phyloP scores from a whole-genome alignment of 2,113 vertebrate species.

The Polyodon spathula region DNA sequence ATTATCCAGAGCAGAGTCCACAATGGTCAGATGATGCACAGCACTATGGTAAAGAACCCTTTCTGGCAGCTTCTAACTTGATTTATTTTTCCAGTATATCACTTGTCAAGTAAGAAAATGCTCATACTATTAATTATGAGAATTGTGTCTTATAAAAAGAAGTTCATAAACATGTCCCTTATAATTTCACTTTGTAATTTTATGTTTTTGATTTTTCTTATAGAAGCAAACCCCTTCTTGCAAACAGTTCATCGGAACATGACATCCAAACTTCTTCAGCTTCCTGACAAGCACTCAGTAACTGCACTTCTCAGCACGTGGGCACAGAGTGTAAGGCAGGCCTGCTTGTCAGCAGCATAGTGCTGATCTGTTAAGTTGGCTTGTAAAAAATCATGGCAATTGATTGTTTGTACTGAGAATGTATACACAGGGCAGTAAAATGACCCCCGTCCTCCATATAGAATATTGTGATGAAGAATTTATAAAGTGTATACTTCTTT shows the following conservation, averaged over 20 bases:
- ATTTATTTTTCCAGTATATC: neutral
- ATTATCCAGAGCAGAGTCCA: constrained; percentile 93
- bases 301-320: constrained; percentile 90
- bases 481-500: no score
- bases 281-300: constrained; percentile 92
- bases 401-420: no score
- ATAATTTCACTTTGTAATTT: neutral
- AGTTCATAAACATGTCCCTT: no score
- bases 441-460: no score
- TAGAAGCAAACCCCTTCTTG: constrained; percentile 89
- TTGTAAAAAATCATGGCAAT: no score
- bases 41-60: constrained; percentile 91
- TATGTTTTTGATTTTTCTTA: constrained; percentile 11
- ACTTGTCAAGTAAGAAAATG: neutral
- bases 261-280: constrained; percentile 89
- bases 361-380: no score
- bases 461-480: no score
- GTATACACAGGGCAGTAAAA: no score
- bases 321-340: constrained; percentile 92
- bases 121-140: neutral
- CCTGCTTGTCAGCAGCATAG: constrained; percentile 80
- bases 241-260: constrained; percentile 84
- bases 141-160: neutral
- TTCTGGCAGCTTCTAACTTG: no score
- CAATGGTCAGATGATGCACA: constrained; percentile 80